Evolutionary conservation across 2,797 vertebrate genomes (phyloP).

Genomic region (Catamblyrhynchus diadema): DNA sequence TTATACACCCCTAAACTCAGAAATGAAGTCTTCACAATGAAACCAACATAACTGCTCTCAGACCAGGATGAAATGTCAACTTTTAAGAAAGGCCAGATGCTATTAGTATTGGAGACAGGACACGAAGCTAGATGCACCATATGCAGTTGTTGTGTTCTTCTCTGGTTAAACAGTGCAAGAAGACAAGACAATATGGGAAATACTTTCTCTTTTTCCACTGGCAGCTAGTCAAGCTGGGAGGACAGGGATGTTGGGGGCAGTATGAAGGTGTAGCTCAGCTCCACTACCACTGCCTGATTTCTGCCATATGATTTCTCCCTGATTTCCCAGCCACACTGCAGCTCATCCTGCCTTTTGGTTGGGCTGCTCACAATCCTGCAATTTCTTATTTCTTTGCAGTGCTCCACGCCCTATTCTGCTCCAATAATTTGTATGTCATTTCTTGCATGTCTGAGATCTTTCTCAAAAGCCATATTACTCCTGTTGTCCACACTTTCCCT

Average conservation of each 20-base stretch:
- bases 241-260: background rate
- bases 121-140: background rate
- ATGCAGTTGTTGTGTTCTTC: background rate
- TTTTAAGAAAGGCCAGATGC: background rate
- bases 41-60: background rate
- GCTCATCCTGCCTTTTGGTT: background rate
- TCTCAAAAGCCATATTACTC: background rate
- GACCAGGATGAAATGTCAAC: background rate
- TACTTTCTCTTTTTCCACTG: background rate
- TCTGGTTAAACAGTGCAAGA: background rate
- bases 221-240: background rate
- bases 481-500: background rate
- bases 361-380: background rate
- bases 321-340: background rate
- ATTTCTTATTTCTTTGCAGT: background rate
- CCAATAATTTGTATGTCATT: background rate
- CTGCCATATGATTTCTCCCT: background rate
- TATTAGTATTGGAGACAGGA: background rate
- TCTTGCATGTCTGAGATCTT: background rate
- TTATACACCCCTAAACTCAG: background rate
- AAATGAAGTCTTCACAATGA: background rate
- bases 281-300: background rate
- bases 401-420: background rate
- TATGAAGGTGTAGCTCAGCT: background rate
- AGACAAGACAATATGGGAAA: background rate